Evolutionary conservation across 2,797 vertebrate genomes (phyloP).

Genomic region (Enteromius viviparus): DNA sequence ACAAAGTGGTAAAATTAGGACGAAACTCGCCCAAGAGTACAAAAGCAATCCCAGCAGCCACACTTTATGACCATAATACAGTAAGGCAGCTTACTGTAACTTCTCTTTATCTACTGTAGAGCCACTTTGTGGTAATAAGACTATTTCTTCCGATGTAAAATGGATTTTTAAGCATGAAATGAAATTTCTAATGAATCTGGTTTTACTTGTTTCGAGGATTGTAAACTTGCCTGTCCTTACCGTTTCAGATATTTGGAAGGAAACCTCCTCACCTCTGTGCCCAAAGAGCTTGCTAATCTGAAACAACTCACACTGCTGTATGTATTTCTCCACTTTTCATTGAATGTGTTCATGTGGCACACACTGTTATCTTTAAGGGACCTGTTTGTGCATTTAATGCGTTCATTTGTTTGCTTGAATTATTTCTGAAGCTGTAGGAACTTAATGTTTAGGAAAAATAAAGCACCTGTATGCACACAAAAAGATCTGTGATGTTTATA

Average conservation of each 20-base stretch:
- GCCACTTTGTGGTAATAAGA: not conserved
- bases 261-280: constrained; percentile 90
- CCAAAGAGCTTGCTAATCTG: constrained; percentile 87
- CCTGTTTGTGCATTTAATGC: not conserved
- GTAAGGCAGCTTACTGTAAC: not conserved
- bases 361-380: not conserved
- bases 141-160: not conserved
- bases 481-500: not conserved
- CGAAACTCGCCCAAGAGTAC: not conserved
- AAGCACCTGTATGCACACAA: not conserved
- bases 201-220: not conserved
- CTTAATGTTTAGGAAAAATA: not conserved
- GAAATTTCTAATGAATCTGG: not conserved
- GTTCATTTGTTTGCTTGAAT: not conserved
- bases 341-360: not conserved
- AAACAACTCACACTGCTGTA: constrained; percentile 95
- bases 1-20: constrained; percentile 25
- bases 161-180: constrained; percentile 22
- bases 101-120: not conserved
- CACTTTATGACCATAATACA: not conserved
- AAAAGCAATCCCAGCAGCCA: not conserved
- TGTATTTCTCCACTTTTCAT: constrained; percentile 63
- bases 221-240: constrained; percentile 45
- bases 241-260: constrained; percentile 94
- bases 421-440: not conserved